Percentiles rank a stretch among this genome's conserved stretches.
Evolutionary conservation across 2,797 vertebrate genomes (phyloP).

Genomic region (Pangasius larnaudii): DNA sequence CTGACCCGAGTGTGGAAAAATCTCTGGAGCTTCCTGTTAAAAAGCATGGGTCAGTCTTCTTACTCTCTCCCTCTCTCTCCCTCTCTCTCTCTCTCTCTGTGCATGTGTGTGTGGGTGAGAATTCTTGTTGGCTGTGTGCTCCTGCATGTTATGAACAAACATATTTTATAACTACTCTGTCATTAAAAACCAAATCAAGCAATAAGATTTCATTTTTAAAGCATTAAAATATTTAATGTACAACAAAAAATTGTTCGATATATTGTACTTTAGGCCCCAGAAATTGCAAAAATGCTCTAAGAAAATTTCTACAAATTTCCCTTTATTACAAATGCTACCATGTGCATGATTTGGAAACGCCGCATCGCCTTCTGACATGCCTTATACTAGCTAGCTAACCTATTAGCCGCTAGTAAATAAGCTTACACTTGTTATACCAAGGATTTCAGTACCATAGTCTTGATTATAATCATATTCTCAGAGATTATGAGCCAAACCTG

Average conservation of each 20-base stretch:
- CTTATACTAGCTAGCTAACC: not conserved
- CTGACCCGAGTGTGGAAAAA: slow-evolving; percentile 59
- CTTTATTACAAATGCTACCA: not conserved
- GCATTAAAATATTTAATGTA: not conserved
- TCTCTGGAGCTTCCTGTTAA: slow-evolving; percentile 3
- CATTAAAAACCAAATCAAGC: not conserved
- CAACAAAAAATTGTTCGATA: not conserved
- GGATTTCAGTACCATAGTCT: not conserved
- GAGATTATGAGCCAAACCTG: not conserved
- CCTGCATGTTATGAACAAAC: not conserved
- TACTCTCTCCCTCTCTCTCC: not conserved
- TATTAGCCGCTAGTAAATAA: not conserved
- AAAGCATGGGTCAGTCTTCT: not conserved
- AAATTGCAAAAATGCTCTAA: not conserved
- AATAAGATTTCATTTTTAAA: not conserved
- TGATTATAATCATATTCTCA: not conserved
- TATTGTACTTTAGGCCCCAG: not conserved
- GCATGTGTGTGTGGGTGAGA: not conserved
- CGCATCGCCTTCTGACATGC: not conserved
- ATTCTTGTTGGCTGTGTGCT: not conserved
- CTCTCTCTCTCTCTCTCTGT: slow-evolving; percentile 4
- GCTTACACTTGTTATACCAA: not conserved
- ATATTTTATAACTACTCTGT: not conserved
- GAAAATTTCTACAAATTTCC: not conserved
- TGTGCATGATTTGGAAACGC: not conserved